A percentile compares a stretch with the other conserved stretches of the same genome.
Evolutionary conservation across 1,140 invertebrate genomes (phyloP).

Genomic region (Ganaspis sp.): DNA sequence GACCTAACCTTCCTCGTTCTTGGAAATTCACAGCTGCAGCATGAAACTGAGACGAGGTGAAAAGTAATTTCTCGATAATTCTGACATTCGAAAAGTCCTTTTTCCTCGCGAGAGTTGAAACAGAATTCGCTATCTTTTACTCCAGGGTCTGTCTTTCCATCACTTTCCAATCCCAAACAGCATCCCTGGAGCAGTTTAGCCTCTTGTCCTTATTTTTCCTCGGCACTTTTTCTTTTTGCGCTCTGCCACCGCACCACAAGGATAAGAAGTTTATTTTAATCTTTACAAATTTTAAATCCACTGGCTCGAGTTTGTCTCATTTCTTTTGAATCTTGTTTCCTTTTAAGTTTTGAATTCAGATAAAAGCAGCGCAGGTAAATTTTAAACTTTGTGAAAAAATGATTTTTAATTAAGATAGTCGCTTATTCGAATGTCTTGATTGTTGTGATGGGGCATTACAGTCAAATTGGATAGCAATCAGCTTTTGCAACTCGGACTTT

Average conservation of each 20-base stretch:
- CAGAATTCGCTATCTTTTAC: slow-evolving; percentile 35
- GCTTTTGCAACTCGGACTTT: too few relatives aligned
- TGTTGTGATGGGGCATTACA: too few relatives aligned
- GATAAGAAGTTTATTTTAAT: slow-evolving; percentile 74
- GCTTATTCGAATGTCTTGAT: too few relatives aligned
- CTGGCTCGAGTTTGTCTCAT: slow-evolving; percentile 33
- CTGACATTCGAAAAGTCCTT: slow-evolving; percentile 48
- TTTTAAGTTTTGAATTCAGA: slow-evolving; percentile 1
- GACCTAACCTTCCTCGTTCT: background rate
- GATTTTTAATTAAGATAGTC: background rate
- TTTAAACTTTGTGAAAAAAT: too few relatives aligned
- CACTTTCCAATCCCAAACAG: slow-evolving; percentile 48
- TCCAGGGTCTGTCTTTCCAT: slow-evolving; percentile 49
- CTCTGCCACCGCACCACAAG: slow-evolving; percentile 40
- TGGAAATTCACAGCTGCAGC: slow-evolving; percentile 13
- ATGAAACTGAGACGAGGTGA: slow-evolving; percentile 38
- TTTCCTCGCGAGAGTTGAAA: slow-evolving; percentile 47
- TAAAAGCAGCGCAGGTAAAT: background rate
- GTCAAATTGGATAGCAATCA: too few relatives aligned
- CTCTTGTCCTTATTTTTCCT: slow-evolving; percentile 14
- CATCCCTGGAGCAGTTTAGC: slow-evolving; percentile 30
- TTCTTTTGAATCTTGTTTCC: slow-evolving; percentile 10
- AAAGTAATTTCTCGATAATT: slow-evolving; percentile 70
- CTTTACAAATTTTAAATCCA: slow-evolving; percentile 69
- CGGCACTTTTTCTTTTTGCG: slow-evolving; percentile 6